Evolutionary conservation across 1,140 invertebrate genomes (phyloP), one percentile per base, ranked within the genome.

Genomic region (Bombus difficillimus): DNA sequence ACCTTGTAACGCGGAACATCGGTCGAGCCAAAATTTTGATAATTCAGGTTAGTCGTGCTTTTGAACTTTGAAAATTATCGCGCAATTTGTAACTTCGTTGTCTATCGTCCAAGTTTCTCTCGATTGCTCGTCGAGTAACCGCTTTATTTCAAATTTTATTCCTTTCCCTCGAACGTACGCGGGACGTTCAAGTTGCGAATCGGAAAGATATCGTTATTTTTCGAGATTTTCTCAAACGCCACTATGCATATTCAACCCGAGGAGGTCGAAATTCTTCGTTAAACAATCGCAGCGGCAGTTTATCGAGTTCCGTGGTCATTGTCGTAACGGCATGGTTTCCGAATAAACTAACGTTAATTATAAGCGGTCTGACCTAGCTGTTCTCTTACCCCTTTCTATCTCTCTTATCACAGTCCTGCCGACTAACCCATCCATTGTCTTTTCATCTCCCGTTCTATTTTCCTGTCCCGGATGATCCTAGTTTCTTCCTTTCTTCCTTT

Each of bases 301-400:
- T 90, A 90, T 89, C 73, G 73, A 84, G 77, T 89, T 81, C 71
- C 73, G 37, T 25, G 66, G 28, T 59, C 43, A 32, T 57, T 13
- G 69, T 73, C 47, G 75, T 43, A 59, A 66, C n/a, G 68, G 34
- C 47, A 64, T 28, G 57, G 57, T 41, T 25, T 57, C 39, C 57
- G 88, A 78, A 86, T 83, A 86, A 89, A 84, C 85, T 75, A 81
- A 75, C 77, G 72, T 90, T 90, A 79, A 89, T 89, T 89, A 85
- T 89, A 81, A 89, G 39, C 76, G 64, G 37, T 34, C 69, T 13
- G 72, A 83, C 62, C 81, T 68, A n/a, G 66, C 77, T 83, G 71
- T 34, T 62, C 79, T 76, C 47, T 75, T 34, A 59, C 43, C 34
- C 73, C 5, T 37, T 39, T 39, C 81, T 32, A 5, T 57, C n/a